Base-by-base conservation (phyloP, 2,888 invertebrate species). In the Stenolophus ochropezus region DNA sequence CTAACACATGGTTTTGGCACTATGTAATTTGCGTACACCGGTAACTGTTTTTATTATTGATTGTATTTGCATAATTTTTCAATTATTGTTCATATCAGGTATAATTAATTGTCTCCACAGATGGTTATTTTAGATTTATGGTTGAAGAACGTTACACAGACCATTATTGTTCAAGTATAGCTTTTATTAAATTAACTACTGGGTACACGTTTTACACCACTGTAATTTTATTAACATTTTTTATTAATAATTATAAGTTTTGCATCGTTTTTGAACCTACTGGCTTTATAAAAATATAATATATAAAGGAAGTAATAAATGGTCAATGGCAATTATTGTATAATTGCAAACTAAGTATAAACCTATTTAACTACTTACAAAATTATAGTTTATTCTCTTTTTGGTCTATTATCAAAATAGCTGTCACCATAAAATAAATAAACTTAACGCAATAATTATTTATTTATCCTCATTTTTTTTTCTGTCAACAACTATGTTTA, bases 41-140 rank as follows among this genome's bases (percentile, higher is more conserved):
- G 65, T 69, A 69, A 69, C 21, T 69, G 65, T 69, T 69, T 69
- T 69, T 69, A 69, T 33, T 69, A 69, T 69, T 69, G 33, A 69
- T 69, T 69, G 33, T 69, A 69, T 69, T 69, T 69, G 65, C 65
- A 69, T 69, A 69, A 69, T 69, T 69, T 69, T 69, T 33, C 65
- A 69, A 69, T 69, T 69, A 69, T 69, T 69, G 61, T 61, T 61
- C n/a, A 61, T 61, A 69, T 69, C 33, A 16, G 4, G 8, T 27
- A 8, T 69, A 33, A 69, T 69, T 69, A 69, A 33, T 61, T 69
- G 65, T 33, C 27, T 33, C 16, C 61, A 61, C 21, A 61, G 61
- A 61, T 61, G 61, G 61, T 23, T 61, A 14, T 14, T 23, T 61
- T 25, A n/a, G 23, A 61, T 61, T 25, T 61, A 61, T 61, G 20